Conservation (phyloP, 1,140 invertebrate species). For the Panulirus ornatus region DNA sequence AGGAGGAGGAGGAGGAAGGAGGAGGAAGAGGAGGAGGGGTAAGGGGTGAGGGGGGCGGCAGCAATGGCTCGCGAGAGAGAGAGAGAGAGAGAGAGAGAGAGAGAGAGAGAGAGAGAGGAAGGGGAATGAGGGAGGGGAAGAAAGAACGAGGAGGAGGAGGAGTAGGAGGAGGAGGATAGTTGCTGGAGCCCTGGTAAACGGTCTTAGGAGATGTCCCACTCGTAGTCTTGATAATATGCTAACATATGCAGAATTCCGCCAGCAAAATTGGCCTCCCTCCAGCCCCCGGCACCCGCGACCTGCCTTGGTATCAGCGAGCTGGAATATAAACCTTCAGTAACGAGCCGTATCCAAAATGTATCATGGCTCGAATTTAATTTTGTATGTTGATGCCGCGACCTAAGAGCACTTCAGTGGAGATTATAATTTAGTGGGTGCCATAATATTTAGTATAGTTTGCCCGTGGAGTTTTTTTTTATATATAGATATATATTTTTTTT, state of each 20-base stretch:
- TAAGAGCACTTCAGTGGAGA: conserved; percentile 48
- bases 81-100: neutral
- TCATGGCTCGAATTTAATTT: conserved; percentile 57
- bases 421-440: conserved; percentile 59
- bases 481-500: too few species aligned
- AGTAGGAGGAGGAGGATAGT: conserved; percentile 12
- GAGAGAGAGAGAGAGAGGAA: neutral
- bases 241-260: conserved; percentile 70
- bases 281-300: neutral
- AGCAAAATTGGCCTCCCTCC: conserved; percentile 51
- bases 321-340: conserved; percentile 60
- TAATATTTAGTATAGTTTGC: conserved; percentile 53
- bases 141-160: neutral
- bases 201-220: conserved; percentile 45
- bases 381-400: conserved; percentile 44
- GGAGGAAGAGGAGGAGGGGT: neutral
- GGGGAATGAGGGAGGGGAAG: neutral
- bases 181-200: conserved; percentile 7
- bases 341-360: conserved; percentile 62
- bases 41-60: neutral
- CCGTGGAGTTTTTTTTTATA: neutral
- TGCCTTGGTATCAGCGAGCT: conserved; percentile 20
- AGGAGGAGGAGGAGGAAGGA: neutral
- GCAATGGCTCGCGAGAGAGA: neutral
- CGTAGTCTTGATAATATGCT: conserved; percentile 67